Conservation (phyloP, 37 sponge, comb jelly and placozoan species). For the Lycopodina hypogea region DNA sequence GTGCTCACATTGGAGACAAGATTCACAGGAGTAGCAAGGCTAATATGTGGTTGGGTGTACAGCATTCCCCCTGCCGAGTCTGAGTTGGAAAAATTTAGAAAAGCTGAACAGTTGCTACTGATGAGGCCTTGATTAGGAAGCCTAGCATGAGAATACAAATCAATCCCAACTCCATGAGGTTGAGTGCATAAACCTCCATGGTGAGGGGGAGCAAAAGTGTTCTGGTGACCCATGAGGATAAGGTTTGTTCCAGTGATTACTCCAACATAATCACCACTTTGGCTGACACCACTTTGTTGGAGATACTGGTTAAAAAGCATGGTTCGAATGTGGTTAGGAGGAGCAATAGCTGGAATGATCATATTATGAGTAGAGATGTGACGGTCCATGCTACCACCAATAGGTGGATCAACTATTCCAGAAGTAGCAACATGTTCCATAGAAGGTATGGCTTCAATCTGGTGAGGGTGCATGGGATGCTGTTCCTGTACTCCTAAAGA, state of each 20-base stretch:
- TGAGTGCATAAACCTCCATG: background rate
- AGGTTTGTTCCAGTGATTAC: constrained; percentile 29
- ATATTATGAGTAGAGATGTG: constrained; percentile 26
- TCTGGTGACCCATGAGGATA: background rate
- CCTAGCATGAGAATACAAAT: background rate
- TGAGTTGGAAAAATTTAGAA: background rate
- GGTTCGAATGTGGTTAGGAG: constrained; percentile 39
- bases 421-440: background rate
- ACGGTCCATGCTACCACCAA: background rate
- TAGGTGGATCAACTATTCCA: background rate
- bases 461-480: constrained; percentile 4
- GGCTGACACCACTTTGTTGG: constrained; percentile 14
- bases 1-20: constrained; percentile 34
- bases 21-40: constrained; percentile 37
- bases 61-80: background rate
- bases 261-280: background rate
- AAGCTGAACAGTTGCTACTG: constrained; percentile 7
- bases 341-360: constrained; percentile 28
- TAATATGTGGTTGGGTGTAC: constrained; percentile 18
- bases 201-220: background rate
- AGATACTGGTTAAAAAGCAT: constrained; percentile 32
- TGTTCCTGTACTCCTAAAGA: background rate
- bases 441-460: background rate
- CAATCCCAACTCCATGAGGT: background rate
- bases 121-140: background rate